Base-by-base conservation (phyloP, 2,797 vertebrate genomes). In the Pagetopsis macropterus region DNA sequence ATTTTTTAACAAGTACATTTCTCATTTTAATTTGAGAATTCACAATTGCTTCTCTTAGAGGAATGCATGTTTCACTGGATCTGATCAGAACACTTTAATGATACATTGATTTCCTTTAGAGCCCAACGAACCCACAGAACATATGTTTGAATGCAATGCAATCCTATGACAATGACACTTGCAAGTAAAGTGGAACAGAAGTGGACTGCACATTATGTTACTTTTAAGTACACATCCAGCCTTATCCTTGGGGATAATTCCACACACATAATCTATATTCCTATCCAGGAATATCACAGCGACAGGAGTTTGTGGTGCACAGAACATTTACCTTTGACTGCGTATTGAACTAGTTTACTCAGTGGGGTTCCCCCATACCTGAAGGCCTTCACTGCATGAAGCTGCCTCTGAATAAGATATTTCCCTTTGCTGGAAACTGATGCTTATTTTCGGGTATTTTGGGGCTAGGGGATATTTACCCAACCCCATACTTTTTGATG, bases 261-360 rank as follows among this genome's bases (percentile, higher is more conserved):
- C 15, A 41, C 16, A 55, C 54, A 23, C 14, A 44, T 15, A 3
- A 54, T 3, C 31, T 17, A 66, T 58, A 45, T 62, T 57, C 65
- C 31, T 23, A 33, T 44, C 51, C 79, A 59, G 50, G 27, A 76
- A 73, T 73, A 66, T 70, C 57, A 19, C 58, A 19, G 21, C 19
- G 44, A 3, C 23, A 50, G 43, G 16, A 15, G 12, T 9, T 37
- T n/a, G 37, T 61, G 17, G 19, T 44, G 44, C 70, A 16, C 46
- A 45, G 23, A 12, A 45, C 17, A 52, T 21, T 23, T 33, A 17
- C 13, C 16, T 17, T 17, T 62, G 10, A 19, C 46, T 68, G 19
- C 7, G 8, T 37, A 9, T 37, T 37, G 1, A 37, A 9, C 27
- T 27, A 33, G 33, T 33, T 33, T 33, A 7, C 31, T 37, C 8